Percentiles rank a stretch among this genome's conserved stretches.
phyloP scores from a whole-genome alignment of 2,888 invertebrate species.

The Heterodera filipjevi region DNA sequence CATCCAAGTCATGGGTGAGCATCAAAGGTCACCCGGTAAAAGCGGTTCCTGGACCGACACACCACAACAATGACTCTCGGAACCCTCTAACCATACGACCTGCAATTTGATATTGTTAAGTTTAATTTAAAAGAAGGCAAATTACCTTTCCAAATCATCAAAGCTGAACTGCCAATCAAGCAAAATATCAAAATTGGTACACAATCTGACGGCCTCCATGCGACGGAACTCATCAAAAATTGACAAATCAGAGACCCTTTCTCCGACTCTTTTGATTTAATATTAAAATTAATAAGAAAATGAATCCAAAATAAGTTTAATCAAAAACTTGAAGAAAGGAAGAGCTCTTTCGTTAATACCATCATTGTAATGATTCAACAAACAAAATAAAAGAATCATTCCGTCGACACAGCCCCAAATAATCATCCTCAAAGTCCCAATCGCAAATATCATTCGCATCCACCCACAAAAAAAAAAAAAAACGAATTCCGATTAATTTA shows the following conservation, averaged over 20 bases:
- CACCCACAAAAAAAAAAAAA: slow-evolving; percentile 72
- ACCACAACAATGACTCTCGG: slow-evolving; percentile 75
- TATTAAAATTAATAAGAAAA: neutral
- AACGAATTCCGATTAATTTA: slow-evolving; percentile 94
- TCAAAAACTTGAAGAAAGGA: neutral
- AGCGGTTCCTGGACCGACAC: slow-evolving; percentile 94
- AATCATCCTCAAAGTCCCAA: slow-evolving; percentile 98
- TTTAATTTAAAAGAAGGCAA: slow-evolving; percentile 69
- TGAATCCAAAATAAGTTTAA: neutral
- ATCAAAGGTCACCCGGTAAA: slow-evolving; percentile 88
- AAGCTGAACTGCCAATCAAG: slow-evolving; percentile 97
- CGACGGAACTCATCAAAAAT: slow-evolving; percentile 88
- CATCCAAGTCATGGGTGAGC: slow-evolving; percentile 80
- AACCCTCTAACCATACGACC: slow-evolving; percentile 94
- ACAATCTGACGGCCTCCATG: slow-evolving; percentile 95
- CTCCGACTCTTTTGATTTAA: neutral
- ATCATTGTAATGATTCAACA: too few species aligned
- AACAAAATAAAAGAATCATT: slow-evolving; percentile 41
- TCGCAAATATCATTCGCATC: slow-evolving; percentile 99
- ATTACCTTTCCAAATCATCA: slow-evolving; percentile 98
- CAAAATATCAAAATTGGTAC: slow-evolving; percentile 79
- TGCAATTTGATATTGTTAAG: slow-evolving; percentile 17
- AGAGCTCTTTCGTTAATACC: too few species aligned
- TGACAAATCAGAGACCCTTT: slow-evolving; percentile 38
- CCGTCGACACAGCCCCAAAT: slow-evolving; percentile 74